Evolutionary conservation across 2,888 invertebrate genomes (phyloP), one percentile per base, ranked within the genome.

Genomic region (Mesoligia furuncula): DNA sequence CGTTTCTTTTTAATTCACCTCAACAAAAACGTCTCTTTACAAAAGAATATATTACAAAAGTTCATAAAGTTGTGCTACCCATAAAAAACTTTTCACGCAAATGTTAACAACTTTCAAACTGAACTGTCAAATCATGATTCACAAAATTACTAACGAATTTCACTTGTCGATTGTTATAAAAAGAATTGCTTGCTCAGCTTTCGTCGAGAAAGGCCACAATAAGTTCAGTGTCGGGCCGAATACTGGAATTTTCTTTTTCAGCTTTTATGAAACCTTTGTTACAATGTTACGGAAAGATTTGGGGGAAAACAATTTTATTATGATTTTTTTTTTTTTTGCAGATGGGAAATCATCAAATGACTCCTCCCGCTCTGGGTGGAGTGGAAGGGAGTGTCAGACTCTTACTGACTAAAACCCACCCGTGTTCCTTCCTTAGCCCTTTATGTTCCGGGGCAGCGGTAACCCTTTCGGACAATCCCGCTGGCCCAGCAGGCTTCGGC

Each of bases 41-140:
- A 39, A 65, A 73, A 31, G 15, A 36, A 45, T 20, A n/a, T n/a
- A n/a, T n/a, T n/a, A n/a, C n/a, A 2, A 6, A 51, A n/a, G 4
- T n/a, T 31, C 54, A 45, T 31, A 62, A 54, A 20, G 15, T 39
- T 36, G 11, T 15, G 45, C 45, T 24, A 75, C n/a, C 20, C 62
- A 64, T 75, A 68, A 61, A 61, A 48, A 61, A 31, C 15, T 61
- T 68, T 31, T 15, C 7, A 59, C 24, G n/a, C 7, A 61, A 68
- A 77, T 42, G 15, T 42, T 61, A 11, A n/a, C 13, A 77, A 54
- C 51, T 62, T 61, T 73, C 73, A 75, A 62, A 39, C 39, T 51
- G 31, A 75, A 76, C 57, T 42, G 57, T 70, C 70, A 78, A 61
- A 78, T 36, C 71, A 39, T 70, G 45, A 36, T 45, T 70, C 62